A percentile compares a stretch with the other conserved stretches of the same genome.
These are phyloP conservation scores for Helleia helle DNA, from an alignment of 2,888 invertebrate genomes.

Conservation along the genomic window DNA sequence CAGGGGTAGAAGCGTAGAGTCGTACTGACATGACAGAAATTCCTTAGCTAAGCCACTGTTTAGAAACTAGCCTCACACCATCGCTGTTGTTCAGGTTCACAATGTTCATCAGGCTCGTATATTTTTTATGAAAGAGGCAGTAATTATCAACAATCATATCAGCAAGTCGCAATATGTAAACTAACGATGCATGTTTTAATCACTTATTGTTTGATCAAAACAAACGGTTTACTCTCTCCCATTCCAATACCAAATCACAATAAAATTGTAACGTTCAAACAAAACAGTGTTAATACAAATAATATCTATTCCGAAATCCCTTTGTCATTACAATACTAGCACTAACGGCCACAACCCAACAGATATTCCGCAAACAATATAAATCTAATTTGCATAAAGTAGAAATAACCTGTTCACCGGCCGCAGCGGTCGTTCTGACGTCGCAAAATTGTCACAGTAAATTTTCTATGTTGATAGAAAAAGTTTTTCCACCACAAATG, in stretches of 20 bases:
- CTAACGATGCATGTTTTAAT: too few relatives aligned
- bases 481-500: conserved; percentile 32
- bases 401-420: conserved; percentile 20
- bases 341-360: conserved; percentile 2
- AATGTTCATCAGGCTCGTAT: too few relatives aligned
- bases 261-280: conserved; percentile 1
- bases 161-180: too few relatives aligned
- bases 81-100: too few relatives aligned
- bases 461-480: conserved; percentile 49
- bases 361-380: conserved; percentile 13
- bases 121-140: too few relatives aligned
- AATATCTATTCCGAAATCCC: conserved; percentile 4
- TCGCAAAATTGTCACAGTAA: conserved; percentile 44
- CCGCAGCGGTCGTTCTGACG: conserved; percentile 15
- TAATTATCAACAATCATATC: too few relatives aligned
- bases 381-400: conserved; percentile 30
- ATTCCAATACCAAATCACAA: conserved; percentile 2
- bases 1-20: too few relatives aligned
- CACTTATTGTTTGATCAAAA: too few relatives aligned
- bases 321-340: conserved; percentile 10
- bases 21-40: too few relatives aligned
- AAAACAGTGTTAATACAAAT: conserved; percentile 5
- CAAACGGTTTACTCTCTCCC: too few relatives aligned
- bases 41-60: too few relatives aligned
- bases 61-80: too few relatives aligned